A percentile compares a stretch with the other conserved stretches of the same genome.
These are phyloP conservation scores for Sorex araneus DNA, from an alignment of 2,113 vertebrate species.

Conservation along the genomic window DNA sequence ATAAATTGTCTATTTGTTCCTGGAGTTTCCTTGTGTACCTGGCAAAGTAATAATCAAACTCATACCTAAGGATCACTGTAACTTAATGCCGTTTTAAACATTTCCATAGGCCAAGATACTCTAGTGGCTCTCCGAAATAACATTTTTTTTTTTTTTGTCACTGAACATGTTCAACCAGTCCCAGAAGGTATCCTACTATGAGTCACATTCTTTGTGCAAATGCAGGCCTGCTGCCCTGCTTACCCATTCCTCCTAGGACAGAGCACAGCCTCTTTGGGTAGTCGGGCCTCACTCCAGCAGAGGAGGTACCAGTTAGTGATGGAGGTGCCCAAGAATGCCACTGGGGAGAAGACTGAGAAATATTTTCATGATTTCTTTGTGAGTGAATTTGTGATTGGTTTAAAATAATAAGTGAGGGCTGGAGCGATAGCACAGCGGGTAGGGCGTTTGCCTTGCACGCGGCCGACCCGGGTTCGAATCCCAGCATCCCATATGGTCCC, in stretches of 20 bases:
- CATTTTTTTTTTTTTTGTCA: not conserved
- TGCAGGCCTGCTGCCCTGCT: not conserved
- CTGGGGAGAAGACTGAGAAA: not conserved
- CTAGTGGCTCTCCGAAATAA: not conserved
- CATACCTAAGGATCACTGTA: not conserved
- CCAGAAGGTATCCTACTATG: not conserved
- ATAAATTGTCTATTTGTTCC: not conserved
- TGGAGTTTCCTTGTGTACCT: slow-evolving; percentile 12
- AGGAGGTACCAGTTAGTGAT: not conserved
- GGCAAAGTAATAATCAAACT: not conserved
- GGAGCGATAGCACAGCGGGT: no score
- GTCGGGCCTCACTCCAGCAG: not conserved
- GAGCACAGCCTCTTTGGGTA: no score
- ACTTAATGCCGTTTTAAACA: not conserved
- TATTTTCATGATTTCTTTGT: not conserved
- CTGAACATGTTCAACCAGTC: not conserved
- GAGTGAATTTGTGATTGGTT: not conserved
- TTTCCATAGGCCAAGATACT: not conserved
- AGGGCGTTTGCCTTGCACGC: no score
- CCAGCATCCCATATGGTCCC: no score
- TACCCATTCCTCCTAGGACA: not conserved
- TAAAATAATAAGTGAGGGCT: not conserved
- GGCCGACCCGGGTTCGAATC: no score
- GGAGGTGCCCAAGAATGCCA: not conserved
- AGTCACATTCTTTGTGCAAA: not conserved